Base-by-base conservation (phyloP, 2,888 invertebrate species). In the Rhamnusium bicolor region DNA sequence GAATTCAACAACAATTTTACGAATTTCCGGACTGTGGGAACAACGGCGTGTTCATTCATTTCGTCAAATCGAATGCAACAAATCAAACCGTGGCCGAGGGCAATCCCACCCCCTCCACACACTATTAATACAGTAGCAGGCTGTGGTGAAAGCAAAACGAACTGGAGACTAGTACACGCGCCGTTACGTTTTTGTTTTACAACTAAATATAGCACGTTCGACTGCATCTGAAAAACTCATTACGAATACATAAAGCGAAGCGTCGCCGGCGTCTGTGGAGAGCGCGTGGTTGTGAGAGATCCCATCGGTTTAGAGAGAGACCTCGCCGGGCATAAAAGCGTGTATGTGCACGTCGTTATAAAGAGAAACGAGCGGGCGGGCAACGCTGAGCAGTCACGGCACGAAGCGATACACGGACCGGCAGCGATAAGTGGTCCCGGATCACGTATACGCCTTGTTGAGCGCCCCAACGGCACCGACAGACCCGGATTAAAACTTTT, bases 391-490 rank as follows among this genome's bases (percentile, higher is more conserved):
- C 72, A 72, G 72, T 72, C 72, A 72, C 68, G 75, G 73, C 75
- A 73, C 73, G 71, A 72, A 56, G 68, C 63, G 75, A 77, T 79
- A 73, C 77, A 62, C 69, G 75, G 73, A 62, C 71, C 69, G 73
- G 71, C 71, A 71, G 74, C 79, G 80, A 79, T 81, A 82, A 80
- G 82, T 81, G 81, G 78, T 77, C 79, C 79, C 78, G 80, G 79
- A 82, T 79, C 82, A 82, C 82, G 80, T 82, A 80, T 73, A 79
- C 76, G 75, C 75, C 75, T 76, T 78, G 78, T 75, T 76, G 78
- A 76, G 72, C 77, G 70, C 68, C 71, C 68, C 63, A 51, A 53
- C 72, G 72, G 72, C 72, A 56, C 60, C 58, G 60, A 69, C 68
- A 58, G 72, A 62, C 72, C 67, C 67, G 72, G 72, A 67, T 67